Evolutionary conservation across 2,888 invertebrate genomes (phyloP).

Genomic region (Digitonthophagus gazella): DNA sequence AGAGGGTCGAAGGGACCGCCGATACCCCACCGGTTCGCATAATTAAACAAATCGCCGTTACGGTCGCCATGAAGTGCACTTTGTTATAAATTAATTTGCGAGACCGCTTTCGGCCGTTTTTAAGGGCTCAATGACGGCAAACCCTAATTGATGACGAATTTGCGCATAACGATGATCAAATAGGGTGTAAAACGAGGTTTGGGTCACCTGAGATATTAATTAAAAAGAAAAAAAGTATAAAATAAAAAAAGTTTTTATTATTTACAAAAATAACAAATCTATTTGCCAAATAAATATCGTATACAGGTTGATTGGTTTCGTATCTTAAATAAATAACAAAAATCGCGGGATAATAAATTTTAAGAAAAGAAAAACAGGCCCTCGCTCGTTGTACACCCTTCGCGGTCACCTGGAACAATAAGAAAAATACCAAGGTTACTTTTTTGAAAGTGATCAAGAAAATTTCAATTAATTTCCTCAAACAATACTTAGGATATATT

Average conservation of each 20-base stretch:
- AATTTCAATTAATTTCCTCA: too few species aligned
- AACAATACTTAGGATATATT: too few species aligned
- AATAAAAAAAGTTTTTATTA: not conserved
- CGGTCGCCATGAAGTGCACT: slow-evolving; percentile 40
- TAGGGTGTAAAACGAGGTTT: not conserved
- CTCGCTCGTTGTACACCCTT: not conserved
- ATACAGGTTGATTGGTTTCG: not conserved
- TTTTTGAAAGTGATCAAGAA: too few species aligned
- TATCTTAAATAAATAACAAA: not conserved
- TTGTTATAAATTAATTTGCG: slow-evolving; percentile 40
- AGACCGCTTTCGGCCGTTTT: slow-evolving; percentile 18
- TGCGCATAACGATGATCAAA: not conserved
- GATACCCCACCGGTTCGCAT: not conserved
- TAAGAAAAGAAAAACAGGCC: not conserved
- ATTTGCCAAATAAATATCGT: not conserved
- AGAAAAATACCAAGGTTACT: not conserved
- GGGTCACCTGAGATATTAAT: too few species aligned
- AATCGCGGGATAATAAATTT: not conserved
- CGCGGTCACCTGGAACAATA: not conserved
- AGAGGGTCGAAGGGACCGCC: not conserved
- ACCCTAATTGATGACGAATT: not conserved
- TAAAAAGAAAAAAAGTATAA: not conserved
- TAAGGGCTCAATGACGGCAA: slow-evolving; percentile 7
- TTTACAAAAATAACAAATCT: not conserved
- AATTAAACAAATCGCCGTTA: slow-evolving; percentile 38